Conservation (phyloP, 2,113 vertebrate genomes). For the Theristicus caerulescens region DNA sequence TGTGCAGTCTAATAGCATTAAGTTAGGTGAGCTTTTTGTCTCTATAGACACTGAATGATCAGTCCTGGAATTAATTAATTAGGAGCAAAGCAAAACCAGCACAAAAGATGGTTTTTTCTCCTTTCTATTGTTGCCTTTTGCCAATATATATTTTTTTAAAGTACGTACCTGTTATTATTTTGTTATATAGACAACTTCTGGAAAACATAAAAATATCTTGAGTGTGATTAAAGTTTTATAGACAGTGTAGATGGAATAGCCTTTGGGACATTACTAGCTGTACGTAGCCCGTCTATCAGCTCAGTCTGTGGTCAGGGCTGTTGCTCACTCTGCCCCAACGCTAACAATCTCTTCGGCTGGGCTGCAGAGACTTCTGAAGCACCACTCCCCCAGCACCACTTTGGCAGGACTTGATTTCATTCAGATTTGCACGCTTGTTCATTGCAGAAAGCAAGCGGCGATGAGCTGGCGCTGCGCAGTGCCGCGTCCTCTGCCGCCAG, state of each 20-base stretch:
- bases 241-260: not conserved
- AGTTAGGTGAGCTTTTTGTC: not conserved
- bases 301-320: fast-evolving
- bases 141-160: not conserved
- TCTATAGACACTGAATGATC: not conserved
- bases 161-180: not conserved
- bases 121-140: not conserved
- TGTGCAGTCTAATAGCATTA: not conserved
- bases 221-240: not conserved
- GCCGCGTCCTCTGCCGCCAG: not conserved
- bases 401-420: not conserved
- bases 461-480: fast-evolving
- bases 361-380: not conserved
- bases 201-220: not conserved
- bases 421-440: not conserved
- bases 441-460: not conserved
- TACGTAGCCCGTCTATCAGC: not conserved
- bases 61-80: not conserved
- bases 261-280: not conserved
- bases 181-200: not conserved
- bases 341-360: not conserved
- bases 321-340: not conserved
- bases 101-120: not conserved
- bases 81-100: not conserved
- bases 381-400: fast-evolving